Conservation (phyloP, 2,797 vertebrate species). For the Lagodon rhomboides region DNA sequence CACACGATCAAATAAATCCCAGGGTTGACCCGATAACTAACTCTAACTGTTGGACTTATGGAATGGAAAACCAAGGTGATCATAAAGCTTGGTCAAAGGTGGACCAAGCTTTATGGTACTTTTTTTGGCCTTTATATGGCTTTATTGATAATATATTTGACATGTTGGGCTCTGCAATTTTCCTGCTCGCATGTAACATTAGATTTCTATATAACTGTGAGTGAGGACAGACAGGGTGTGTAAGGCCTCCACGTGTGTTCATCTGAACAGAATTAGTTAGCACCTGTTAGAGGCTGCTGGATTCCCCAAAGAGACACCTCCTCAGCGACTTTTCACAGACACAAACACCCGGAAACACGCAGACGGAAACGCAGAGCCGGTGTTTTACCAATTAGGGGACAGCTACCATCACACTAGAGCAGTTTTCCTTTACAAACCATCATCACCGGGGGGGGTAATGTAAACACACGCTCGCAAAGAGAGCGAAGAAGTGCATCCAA, state of each 20-base stretch:
- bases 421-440: slow-evolving; percentile 53
- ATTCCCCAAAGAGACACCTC: slow-evolving; percentile 33
- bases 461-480: slow-evolving; percentile 33
- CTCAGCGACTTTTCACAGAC: slow-evolving; percentile 19
- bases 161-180: no score
- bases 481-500: slow-evolving; percentile 18
- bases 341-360: slow-evolving; percentile 7
- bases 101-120: no score
- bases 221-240: neutral
- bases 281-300: slow-evolving; percentile 36
- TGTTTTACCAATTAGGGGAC: slow-evolving; percentile 29
- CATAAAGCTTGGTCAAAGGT: neutral
- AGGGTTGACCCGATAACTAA: neutral
- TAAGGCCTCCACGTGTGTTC: neutral
- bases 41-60: neutral
- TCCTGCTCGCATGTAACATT: no score
- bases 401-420: slow-evolving; percentile 49
- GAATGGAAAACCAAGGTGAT: neutral
- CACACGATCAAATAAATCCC: neutral
- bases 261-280: slow-evolving; percentile 44
- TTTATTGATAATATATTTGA: no score
- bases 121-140: no score
- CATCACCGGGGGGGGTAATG: slow-evolving; percentile 54
- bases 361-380: slow-evolving; percentile 16
- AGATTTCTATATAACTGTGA: no score